Evolutionary conservation across 2,797 vertebrate genomes (phyloP).

Genomic region (Gymnothorax javanicus): DNA sequence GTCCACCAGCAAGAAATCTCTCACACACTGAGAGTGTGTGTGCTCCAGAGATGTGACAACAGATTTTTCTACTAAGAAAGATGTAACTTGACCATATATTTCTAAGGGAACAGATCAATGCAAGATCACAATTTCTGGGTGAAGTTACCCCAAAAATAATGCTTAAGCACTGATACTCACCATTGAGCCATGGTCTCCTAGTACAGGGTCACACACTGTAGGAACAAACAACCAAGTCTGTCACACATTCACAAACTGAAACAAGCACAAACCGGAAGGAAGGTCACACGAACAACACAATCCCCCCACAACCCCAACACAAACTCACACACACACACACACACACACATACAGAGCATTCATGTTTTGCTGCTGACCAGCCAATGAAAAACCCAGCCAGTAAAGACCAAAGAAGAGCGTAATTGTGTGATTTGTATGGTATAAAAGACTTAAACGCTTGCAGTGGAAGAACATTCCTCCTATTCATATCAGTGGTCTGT

Average conservation of each 20-base stretch:
- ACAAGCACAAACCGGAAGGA: neutral
- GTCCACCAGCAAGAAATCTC: too few relatives aligned
- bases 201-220: constrained; percentile 94
- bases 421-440: neutral
- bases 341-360: neutral
- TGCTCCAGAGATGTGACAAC: too few relatives aligned
- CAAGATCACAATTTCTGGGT: neutral
- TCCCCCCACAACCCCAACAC: neutral
- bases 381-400: neutral
- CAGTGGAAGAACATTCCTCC: neutral
- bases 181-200: constrained; percentile 96
- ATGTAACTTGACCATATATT: too few relatives aligned
- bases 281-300: neutral
- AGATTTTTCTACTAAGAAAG: too few relatives aligned
- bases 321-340: neutral
- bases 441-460: neutral
- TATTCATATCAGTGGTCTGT: neutral
- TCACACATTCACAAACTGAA: neutral
- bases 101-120: too few relatives aligned
- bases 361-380: neutral
- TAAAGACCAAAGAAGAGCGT: neutral
- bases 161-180: constrained; percentile 64
- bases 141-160: neutral
- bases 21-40: too few relatives aligned
- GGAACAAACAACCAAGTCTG: constrained; percentile 35